phyloP scores from a whole-genome alignment of 2,888 invertebrate species.

The Luffia ferchaultella region DNA sequence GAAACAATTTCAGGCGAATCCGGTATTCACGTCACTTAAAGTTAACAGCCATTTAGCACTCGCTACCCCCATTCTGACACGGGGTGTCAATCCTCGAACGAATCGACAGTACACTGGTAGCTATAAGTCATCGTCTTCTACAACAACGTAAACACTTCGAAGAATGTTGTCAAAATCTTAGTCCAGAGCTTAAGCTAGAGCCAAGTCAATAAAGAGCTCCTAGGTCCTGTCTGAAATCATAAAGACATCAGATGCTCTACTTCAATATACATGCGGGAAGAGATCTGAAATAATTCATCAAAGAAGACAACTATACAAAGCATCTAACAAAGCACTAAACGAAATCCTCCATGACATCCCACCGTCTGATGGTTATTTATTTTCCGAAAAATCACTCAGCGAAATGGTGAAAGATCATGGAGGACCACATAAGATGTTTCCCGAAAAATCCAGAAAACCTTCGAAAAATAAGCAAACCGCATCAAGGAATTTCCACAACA shows the following conservation, averaged over 20 bases:
- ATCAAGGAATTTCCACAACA: too few relatives aligned
- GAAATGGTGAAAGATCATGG: too few relatives aligned
- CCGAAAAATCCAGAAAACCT: too few relatives aligned
- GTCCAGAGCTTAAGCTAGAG: background rate
- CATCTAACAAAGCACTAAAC: conserved; percentile 10
- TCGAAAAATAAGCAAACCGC: too few relatives aligned
- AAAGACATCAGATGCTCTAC: conserved; percentile 1
- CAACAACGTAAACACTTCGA: background rate
- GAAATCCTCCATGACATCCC: conserved; percentile 13
- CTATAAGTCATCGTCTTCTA: background rate
- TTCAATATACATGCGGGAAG: conserved; percentile 2
- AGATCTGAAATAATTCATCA: too few relatives aligned
- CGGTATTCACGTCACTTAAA: conserved; percentile 3
- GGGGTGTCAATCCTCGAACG: background rate
- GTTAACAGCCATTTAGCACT: conserved; percentile 3
- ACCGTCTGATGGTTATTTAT: conserved; percentile 14
- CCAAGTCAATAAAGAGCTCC: too few relatives aligned
- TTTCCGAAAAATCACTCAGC: conserved; percentile 12
- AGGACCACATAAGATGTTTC: too few relatives aligned
- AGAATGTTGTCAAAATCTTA: background rate
- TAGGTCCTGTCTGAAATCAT: too few relatives aligned
- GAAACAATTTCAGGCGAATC: conserved; percentile 5
- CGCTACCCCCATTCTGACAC: too few relatives aligned
- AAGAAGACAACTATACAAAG: conserved; percentile 3
- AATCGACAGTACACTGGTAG: background rate